Base-by-base conservation (phyloP, 2,113 vertebrate species). In the Sinocyclocheilus rhinocerous region DNA sequence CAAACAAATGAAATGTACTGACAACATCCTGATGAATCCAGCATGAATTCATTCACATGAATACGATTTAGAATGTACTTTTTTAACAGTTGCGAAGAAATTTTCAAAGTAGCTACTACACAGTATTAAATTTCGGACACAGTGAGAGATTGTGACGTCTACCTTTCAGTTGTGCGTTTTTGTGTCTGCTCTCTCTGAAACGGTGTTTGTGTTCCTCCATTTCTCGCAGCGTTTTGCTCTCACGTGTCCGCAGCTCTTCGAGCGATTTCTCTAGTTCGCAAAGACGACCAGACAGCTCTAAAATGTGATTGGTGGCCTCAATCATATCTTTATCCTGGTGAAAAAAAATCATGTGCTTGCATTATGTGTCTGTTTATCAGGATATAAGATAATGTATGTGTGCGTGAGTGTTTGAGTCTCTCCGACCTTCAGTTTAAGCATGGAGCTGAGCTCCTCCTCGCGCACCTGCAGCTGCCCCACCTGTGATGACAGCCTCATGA, bases 351-450 rank as follows among this genome's bases (percentile, higher is more conserved):
- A 81, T 9, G n/a, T 1, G 10, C 10, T n/a, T 48, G 36, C 0
- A 86, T 72, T 15, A 63, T 42, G 57, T 11, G 45, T 29, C 20
- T 36, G 16, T 10, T 33, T 1, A 22, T 6, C 57, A 57, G 48
- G 18, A n/a, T 55, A 12, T 77, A 11, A 18, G 24, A 29, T 20
- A 22, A 39, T 18, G 48, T 2, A 12, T 77, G 48, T 18, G 73
- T 24, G 39, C 12, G 1, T 13, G 11, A 39, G 24, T 57, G 52
- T 29, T 36, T 3, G 20, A 22, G 24, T 36, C 24, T 18, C 2
- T 7, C 8, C n/a, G 93, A 98, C 97, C 97, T 98, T 98, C 15
- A 96, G 92, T 85, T 94, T 95, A 63, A 98, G 95, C 95, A 95
- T 95, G 0, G 95, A 94, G 15, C 95, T 93, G 33, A 97, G 95